A percentile compares a stretch with the other conserved stretches of the same genome.
These are phyloP conservation scores for Sinosuthora webbiana DNA, from an alignment of 2,113 vertebrate species.

Conservation along the genomic window DNA sequence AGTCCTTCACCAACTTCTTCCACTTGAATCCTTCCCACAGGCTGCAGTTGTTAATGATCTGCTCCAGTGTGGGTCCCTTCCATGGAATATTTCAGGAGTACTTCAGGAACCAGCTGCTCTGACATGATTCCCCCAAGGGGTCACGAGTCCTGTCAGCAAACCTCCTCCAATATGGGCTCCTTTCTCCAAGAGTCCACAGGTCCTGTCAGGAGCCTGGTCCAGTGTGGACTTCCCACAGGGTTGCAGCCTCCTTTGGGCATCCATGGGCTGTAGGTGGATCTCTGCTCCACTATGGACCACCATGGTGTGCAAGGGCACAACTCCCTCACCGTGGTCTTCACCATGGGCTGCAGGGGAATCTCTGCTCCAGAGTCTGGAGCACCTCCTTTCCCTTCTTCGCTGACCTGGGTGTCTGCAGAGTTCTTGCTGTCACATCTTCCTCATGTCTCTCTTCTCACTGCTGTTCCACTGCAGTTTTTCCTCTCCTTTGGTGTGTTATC, in stretches of 20 bases:
- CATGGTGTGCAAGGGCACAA: fast-evolving
- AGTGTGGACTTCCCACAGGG: fast-evolving
- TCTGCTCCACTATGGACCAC: neutral
- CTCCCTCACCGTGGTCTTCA: fast-evolving
- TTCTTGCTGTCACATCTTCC: neutral
- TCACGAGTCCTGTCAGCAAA: neutral
- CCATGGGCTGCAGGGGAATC: fast-evolving
- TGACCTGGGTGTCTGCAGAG: neutral
- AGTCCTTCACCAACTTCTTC: neutral
- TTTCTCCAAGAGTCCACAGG: neutral
- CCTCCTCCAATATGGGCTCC: fast-evolving
- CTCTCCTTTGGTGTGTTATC: neutral
- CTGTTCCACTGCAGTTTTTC: neutral
- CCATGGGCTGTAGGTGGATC: neutral
- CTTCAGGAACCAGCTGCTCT: neutral
- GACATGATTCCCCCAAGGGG: fast-evolving
- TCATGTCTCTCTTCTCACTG: neutral
- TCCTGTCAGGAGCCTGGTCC: neutral
- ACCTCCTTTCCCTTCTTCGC: neutral
- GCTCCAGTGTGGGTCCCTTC: neutral
- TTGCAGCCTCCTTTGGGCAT: neutral
- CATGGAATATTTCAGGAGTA: fast-evolving
- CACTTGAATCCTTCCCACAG: neutral
- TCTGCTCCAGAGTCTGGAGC: neutral
- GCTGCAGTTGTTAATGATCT: neutral